Percentiles rank a stretch among this genome's conserved stretches.
Conservation (phyloP, 2,888 invertebrate species). For the Lutraria lutraria region DNA sequence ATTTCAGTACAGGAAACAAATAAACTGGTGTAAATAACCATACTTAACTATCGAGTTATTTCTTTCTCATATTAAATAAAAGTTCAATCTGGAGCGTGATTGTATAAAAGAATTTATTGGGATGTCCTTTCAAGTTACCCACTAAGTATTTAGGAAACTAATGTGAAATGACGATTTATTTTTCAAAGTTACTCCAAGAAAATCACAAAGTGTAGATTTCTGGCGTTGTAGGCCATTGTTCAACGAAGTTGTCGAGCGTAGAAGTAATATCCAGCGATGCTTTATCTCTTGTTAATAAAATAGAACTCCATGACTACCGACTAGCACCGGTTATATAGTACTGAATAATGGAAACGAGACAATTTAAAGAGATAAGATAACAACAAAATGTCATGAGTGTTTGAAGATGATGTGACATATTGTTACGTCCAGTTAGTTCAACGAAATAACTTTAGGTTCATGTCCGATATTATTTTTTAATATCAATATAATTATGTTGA, state of each 20-base stretch:
- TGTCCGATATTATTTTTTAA: background rate
- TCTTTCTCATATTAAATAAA: no score
- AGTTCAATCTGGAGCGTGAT: no score
- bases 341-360: background rate
- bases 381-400: background rate
- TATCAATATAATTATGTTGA: no score
- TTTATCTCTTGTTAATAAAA: background rate
- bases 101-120: no score
- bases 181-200: background rate
- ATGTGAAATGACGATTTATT: no score
- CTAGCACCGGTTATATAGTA: background rate
- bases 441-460: background rate
- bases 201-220: background rate
- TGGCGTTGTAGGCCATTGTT: background rate
- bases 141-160: no score
- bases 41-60: no score
- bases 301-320: background rate
- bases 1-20: no score
- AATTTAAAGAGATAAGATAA: conserved; percentile 19
- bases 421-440: background rate
- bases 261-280: background rate
- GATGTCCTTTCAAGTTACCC: no score
- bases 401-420: background rate
- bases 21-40: no score
- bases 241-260: background rate